Base-by-base conservation (phyloP, 2,888 invertebrate species). In the Danaus chrysippus region DNA sequence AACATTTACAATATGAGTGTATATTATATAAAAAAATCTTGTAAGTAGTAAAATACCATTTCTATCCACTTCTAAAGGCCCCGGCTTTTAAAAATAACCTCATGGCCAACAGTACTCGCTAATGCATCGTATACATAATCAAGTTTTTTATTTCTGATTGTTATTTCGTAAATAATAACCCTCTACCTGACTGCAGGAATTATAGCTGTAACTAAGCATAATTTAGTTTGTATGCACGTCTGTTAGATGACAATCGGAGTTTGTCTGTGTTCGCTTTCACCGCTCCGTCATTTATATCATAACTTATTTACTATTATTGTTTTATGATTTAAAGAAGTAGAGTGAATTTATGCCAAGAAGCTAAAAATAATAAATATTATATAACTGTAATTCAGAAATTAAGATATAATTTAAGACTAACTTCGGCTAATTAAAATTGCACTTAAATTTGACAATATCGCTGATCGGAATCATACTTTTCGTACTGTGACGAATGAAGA, bases 221-320 rank as follows among this genome's bases (percentile, higher is more conserved):
- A 85, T 82, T 83, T 78, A 82, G 78, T 70, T 71, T 73, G 76
- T 71, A 77, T 79, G 77, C 76, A 78, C 76, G 86, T 86, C 83
- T 84, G 83, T 84, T 73, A 77, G 85, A 84, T 86, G 87, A 87
- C 88, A 85, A 87, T 86, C 84, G 69, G 80, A 79, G 86, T 87
- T 75, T 83, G 81, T 87, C 86, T 82, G 77, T 78, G 87, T 89
- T 84, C 65, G 61, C 67, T 68, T 71, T 74, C 70, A 74, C 73
- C 78, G 79, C 82, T 82, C 79, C 81, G 82, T 79, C 82, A 83
- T 85, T 84, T 83, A 79, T 86, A 68, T 66, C 62, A 62, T 63
- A 62, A 55, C 53, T 62, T 63, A 62, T 34, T 41, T 66, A 64
- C 58, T 65, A 64, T 59, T 52, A 65, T 62, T 61, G 44, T 59